Base-by-base conservation (phyloP, 2,797 vertebrate species). In the Helarctos malayanus region DNA sequence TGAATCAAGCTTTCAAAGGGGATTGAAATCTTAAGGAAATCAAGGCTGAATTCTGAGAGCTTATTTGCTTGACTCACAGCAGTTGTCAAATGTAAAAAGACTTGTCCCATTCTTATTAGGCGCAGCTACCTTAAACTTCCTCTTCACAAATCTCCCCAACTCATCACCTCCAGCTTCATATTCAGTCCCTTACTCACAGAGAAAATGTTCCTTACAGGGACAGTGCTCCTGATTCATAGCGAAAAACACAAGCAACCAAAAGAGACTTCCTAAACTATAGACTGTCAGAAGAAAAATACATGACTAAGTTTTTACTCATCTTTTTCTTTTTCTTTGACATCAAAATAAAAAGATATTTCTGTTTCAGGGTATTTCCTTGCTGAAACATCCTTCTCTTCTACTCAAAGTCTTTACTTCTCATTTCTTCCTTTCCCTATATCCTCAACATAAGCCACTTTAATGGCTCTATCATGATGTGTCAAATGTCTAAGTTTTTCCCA, bases 181-280 rank as follows among this genome's bases (percentile, higher is more conserved):
- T 14, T 75, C 57, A 65, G 19, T 35, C 52, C 19, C 41, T 63
- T 10, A 15, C 63, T 89, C 49, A 35, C 57, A 65, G 35, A 68
- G 7, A 57, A 56, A 79, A 11, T 52, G 6, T 8, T 86, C 47
- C 41, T 68, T 89, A 41, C 41, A 38, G 21, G 35, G 7, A 38
- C 32, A 83, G 2, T 35, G 32, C 49, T 83, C 54, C 15, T 89
- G 52, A 84, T 47, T 96, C 76, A 59, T 8, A 87, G 68, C 57
- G 57, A 89, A 95, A 95, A 92, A 84, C 41, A 3, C 83, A 79
- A 76, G 49, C 71, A 38, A 56, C 80, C 52, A 61, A 68, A 78
- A 69, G 41, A 73, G 49, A 91, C 61, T 91, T 87, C 41, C 57
- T 18, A n/a, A 88, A n/a, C 4, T 56, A 1, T 10, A 49, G 6